A percentile compares a stretch with the other conserved stretches of the same genome.
Evolutionary conservation across 2,888 invertebrate species (phyloP).

Genomic region (Altica lythri): DNA sequence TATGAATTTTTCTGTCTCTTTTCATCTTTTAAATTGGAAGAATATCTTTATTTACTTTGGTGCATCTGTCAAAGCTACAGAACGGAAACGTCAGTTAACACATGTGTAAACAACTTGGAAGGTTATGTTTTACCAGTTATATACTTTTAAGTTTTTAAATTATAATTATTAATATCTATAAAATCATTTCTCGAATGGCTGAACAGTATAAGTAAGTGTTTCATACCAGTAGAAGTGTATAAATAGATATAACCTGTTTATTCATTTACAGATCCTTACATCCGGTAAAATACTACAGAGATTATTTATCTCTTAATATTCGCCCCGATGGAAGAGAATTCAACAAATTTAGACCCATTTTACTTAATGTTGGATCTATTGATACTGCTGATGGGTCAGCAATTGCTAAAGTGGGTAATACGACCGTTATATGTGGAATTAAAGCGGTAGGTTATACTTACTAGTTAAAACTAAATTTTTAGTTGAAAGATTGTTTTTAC

Average conservation of each 20-base stretch:
- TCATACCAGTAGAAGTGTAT: not conserved
- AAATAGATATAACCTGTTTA: not conserved
- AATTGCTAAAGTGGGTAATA: slow-evolving; percentile 79
- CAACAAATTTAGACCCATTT: slow-evolving; percentile 69
- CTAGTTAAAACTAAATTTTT: too few relatives aligned
- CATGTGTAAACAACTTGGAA: too few relatives aligned
- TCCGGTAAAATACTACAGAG: slow-evolving; percentile 76
- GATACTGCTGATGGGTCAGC: slow-evolving; percentile 75
- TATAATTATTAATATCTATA: too few relatives aligned
- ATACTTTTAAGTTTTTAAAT: too few relatives aligned
- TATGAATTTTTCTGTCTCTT: too few relatives aligned
- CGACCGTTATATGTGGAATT: slow-evolving; percentile 82
- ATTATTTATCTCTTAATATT: slow-evolving; percentile 70
- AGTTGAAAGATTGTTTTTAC: too few relatives aligned
- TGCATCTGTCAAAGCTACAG: too few relatives aligned
- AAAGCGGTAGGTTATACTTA: slow-evolving; percentile 80
- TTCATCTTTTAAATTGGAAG: too few relatives aligned
- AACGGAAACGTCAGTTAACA: too few relatives aligned
- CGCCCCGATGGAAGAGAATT: slow-evolving; percentile 81
- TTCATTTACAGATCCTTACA: slow-evolving; percentile 67
- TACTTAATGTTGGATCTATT: slow-evolving; percentile 67
- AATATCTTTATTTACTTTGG: too few relatives aligned
- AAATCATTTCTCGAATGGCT: too few relatives aligned
- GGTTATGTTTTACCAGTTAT: too few relatives aligned
- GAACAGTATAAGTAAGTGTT: slow-evolving; percentile 49